Evolutionary conservation across 2,888 invertebrate species (phyloP).

Genomic region (Drosophila putrida): DNA sequence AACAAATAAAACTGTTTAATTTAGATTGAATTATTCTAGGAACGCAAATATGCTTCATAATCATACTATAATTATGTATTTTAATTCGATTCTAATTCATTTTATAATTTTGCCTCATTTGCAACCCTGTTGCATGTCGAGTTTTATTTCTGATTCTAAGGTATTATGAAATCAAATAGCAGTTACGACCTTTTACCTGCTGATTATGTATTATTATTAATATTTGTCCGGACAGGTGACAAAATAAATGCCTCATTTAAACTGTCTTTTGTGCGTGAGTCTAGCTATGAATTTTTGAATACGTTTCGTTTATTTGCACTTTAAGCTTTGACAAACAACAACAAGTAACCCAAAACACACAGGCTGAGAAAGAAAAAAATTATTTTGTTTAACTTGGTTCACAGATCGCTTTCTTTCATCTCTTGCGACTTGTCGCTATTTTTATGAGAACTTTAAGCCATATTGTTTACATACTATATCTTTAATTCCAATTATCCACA

Average conservation of each 20-base stretch:
- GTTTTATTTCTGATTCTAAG: conserved; percentile 20
- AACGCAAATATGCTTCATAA: not conserved
- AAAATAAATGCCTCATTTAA: conserved; percentile 75
- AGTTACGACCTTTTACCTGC: conserved; percentile 49
- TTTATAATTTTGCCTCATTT: not conserved
- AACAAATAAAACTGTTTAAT: not conserved
- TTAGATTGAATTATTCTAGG: not conserved
- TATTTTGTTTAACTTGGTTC: conserved; percentile 55
- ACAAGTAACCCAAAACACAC: conserved; percentile 61
- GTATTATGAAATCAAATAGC: conserved; percentile 41
- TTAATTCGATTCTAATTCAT: not conserved
- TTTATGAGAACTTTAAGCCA: conserved; percentile 35
- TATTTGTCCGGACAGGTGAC: conserved; percentile 72
- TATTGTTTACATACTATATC: conserved; percentile 56
- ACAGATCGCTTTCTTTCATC: conserved; percentile 73
- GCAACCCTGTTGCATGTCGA: conserved; percentile 20
- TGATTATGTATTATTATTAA: conserved; percentile 64
- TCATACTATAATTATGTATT: not conserved
- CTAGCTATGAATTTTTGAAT: conserved; percentile 64
- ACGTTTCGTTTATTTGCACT: conserved; percentile 47
- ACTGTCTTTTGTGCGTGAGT: conserved; percentile 58
- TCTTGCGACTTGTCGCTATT: conserved; percentile 42
- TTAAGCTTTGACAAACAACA: conserved; percentile 70
- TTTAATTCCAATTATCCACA: conserved; percentile 75
- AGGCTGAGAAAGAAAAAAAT: conserved; percentile 33